Evolutionary conservation across 2,113 vertebrate genomes (phyloP), one percentile per base, ranked within the genome.

Genomic region (Trichomycterus rosablanca): DNA sequence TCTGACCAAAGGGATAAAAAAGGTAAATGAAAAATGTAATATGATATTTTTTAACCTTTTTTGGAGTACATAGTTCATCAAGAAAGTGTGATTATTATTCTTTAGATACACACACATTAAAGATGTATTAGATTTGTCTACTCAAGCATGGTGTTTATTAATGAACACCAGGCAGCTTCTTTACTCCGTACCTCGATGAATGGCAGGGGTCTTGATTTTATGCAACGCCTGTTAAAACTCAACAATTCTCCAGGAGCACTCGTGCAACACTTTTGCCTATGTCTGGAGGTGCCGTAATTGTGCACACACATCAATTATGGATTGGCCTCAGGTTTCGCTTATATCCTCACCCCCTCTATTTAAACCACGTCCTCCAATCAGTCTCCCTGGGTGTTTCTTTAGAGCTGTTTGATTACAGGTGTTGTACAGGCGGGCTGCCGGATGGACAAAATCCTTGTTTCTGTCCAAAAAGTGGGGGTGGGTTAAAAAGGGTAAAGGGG

Each of bases 261-360:
- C 84, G 80, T 81, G 81, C 83, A 92, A 86, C 81, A 80, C 81
- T 88, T 78, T 83, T 15, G 80, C 85, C 84, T 84, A 84, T 90
- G 90, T 88, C 89, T 89, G 82, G 88, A 90, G 86, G 87, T 83
- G 32, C 86, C 82, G 81, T 91, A 92, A 91, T 93, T 92, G 86
- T 72, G 68, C 86, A 84, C 85, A 81, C 83, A 87, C 88, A 91
- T 93, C 90, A 91, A 91, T 90, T 92, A 92, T 88, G 70, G 87
- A 90, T 89, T 78, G 81, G 80, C 82, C 86, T 85, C 78, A 79
- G 81, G 82, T 72, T 81, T 84, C 79, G 67, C 82, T 83, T 83
- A 79, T 30, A 12, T 32, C 78, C 70, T 82, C 84, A 78, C 67
- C 80, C 80, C 69, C 79, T 80, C 80, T 78, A 12, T 74, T 79